Evolutionary conservation across 2,797 vertebrate genomes (phyloP), one percentile per base, ranked within the genome.

Genomic region (Euthynnus affinis): DNA sequence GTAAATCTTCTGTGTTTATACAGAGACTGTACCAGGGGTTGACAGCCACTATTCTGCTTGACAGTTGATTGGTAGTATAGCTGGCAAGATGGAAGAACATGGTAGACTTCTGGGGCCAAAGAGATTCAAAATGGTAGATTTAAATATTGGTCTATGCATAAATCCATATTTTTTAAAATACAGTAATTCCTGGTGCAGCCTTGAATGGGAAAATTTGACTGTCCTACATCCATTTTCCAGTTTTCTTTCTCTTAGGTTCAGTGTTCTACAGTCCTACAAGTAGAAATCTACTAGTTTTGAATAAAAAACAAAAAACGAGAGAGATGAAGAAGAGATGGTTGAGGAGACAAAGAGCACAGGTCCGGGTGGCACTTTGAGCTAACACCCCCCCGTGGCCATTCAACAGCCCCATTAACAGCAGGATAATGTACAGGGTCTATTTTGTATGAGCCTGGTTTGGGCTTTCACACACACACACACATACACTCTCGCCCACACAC

Each of bases 391-490:
- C 44, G 53, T 67, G 72, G 76, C 85, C 70, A 70, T 83, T 78
- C 87, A 82, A 77, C 46, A 64, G 65, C 51, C 65, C 76, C 61
- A 85, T 89, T 87, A 89, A 74, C 81, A 81, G 78, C 80, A 27
- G 48, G 52, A 79, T 80, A 82, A 85, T 40, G 66, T 53, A 74
- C 67, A 81, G 44, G 61, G 12, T 80, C 66, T 65, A 20, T 68
- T 82, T 55, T 61, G 65, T 56, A n/a, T 5, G 52, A 78, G 76
- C 22, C 27, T 18, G 15, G 59, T 61, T 75, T 71, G 59, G 69
- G 55, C 32, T 77, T 71, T 65, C 56, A 65, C 57, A 40, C 64
- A n/a, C 59, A 22, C 63, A 55, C 46, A 65, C 34, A 48, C 80
- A 67, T 72, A 65, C 73, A 69, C 80, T 64, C 76, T 66, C 80